phyloP scores from a whole-genome alignment of 2,888 invertebrate genomes.

The Polymixis flavicincta region DNA sequence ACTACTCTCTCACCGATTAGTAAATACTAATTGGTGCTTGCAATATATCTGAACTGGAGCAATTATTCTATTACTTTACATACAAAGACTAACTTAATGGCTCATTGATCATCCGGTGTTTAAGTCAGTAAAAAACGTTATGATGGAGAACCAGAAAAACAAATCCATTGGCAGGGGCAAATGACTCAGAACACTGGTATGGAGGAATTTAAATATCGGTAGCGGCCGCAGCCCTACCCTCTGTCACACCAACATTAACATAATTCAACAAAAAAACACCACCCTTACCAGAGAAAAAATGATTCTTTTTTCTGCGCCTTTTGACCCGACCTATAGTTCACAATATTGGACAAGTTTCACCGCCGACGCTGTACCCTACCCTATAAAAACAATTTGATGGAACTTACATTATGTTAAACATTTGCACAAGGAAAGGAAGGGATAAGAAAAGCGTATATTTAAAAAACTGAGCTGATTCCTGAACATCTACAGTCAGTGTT shows the following conservation, averaged over 20 bases:
- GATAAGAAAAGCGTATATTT: slow-evolving; percentile 32
- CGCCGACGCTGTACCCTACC: slow-evolving; percentile 65
- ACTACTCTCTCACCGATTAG: slow-evolving; percentile 29
- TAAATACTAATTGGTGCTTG: slow-evolving; percentile 29
- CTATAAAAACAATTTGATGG: slow-evolving; percentile 61
- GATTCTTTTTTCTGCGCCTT: slow-evolving; percentile 78
- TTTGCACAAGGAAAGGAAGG: slow-evolving; percentile 27
- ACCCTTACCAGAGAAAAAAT: slow-evolving; percentile 76
- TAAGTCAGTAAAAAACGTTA: slow-evolving; percentile 32
- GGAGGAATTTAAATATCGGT: slow-evolving; percentile 87
- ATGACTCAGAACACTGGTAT: slow-evolving; percentile 62
- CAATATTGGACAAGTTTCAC: slow-evolving; percentile 83
- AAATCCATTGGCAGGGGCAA: slow-evolving; percentile 54
- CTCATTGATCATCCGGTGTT: slow-evolving; percentile 26
- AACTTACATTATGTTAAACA: slow-evolving; percentile 51
- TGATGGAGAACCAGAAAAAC: slow-evolving; percentile 56
- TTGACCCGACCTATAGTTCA: slow-evolving; percentile 80
- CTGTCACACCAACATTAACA: slow-evolving; percentile 86
- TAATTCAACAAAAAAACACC: slow-evolving; percentile 88
- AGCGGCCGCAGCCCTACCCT: slow-evolving; percentile 79
- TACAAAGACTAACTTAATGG: slow-evolving; percentile 7
- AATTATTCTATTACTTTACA: slow-evolving; percentile 21
- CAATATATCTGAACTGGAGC: slow-evolving; percentile 10
- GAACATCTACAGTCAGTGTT: background rate
- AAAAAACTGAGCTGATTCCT: background rate